Percentiles rank a stretch among this genome's conserved stretches.
These are phyloP conservation scores for Fabriciana adippe DNA, from an alignment of 2,888 invertebrate species.

Conservation along the genomic window DNA sequence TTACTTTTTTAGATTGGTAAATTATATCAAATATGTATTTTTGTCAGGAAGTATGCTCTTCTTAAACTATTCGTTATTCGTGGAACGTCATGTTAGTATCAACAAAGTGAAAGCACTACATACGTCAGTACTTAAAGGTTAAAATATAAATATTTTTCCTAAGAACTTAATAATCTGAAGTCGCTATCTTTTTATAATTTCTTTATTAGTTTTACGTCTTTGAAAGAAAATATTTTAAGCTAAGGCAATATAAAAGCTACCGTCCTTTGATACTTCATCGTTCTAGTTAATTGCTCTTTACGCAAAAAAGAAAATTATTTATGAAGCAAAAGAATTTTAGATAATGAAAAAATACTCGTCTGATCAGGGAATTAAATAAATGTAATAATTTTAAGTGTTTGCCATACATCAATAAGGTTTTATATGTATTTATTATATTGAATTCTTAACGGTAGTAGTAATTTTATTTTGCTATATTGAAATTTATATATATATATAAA, in stretches of 20 bases:
- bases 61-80: too few species aligned
- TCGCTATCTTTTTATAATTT: constrained; percentile 1
- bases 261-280: constrained; percentile 24
- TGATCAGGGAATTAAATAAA: not conserved
- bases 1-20: too few species aligned
- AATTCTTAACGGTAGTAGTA: too few species aligned
- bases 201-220: not conserved
- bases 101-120: too few species aligned
- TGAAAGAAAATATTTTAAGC: constrained; percentile 5
- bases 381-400: not conserved
- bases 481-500: too few species aligned
- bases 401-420: not conserved
- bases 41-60: too few species aligned
- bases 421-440: too few species aligned
- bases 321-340: not conserved
- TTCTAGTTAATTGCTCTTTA: constrained; percentile 24
- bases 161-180: not conserved
- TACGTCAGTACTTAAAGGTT: too few species aligned
- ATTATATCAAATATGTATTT: too few species aligned
- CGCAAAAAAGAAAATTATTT: constrained; percentile 10
- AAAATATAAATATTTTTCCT: not conserved
- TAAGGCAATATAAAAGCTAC: constrained; percentile 13
- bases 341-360: not conserved
- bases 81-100: too few species aligned
- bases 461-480: too few species aligned